Evolutionary conservation across 2,797 vertebrate genomes (phyloP).

Genomic region (Gallirallus australis): DNA sequence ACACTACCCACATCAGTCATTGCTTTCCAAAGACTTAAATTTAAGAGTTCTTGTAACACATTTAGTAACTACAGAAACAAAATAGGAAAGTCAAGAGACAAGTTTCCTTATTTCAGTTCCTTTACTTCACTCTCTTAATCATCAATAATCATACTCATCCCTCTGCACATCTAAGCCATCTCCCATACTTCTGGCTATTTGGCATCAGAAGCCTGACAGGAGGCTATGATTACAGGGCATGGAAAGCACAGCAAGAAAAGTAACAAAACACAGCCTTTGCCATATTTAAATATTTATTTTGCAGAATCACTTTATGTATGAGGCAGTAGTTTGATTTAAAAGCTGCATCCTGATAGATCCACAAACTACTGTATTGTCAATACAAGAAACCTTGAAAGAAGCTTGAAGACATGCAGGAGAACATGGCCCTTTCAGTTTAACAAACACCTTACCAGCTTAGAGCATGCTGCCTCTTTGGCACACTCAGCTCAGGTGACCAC

Average conservation of each 20-base stretch:
- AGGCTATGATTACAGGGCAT: fast-evolving
- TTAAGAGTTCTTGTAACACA: not conserved
- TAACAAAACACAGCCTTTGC: not conserved
- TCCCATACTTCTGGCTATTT: not conserved
- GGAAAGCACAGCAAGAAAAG: not conserved
- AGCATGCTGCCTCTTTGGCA: not conserved
- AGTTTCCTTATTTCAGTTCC: not conserved
- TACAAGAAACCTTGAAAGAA: not conserved
- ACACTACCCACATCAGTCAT: fast-evolving
- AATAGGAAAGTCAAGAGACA: not conserved
- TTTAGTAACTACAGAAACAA: not conserved
- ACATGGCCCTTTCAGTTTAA: not conserved
- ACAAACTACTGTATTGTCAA: not conserved
- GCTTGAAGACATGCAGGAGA: not conserved
- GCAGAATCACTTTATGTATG: not conserved
- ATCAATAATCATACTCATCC: not conserved
- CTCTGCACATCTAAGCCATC: not conserved
- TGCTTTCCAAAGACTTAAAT: too few species aligned
- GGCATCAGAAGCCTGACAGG: not conserved
- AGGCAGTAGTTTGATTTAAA: conserved; percentile 13
- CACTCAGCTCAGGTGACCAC: not conserved
- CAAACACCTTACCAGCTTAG: not conserved
- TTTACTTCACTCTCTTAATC: not conserved
- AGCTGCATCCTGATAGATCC: not conserved
- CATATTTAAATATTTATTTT: conserved; percentile 66